Conservation (phyloP, 2,113 vertebrate species). For the Micronycteris hirsuta region DNA sequence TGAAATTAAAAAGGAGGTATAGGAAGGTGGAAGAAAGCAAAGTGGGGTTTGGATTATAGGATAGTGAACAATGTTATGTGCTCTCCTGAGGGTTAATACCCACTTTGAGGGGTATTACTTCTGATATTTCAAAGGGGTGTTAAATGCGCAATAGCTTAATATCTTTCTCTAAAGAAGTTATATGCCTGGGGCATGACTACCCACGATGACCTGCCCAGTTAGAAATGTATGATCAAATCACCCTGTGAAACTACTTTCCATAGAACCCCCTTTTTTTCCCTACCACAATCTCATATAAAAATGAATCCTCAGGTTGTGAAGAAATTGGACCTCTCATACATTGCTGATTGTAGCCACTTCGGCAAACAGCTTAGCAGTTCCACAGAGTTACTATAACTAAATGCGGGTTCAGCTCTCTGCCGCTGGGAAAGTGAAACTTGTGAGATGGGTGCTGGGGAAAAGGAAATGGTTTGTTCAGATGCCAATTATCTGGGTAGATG, state of each 20-base stretch:
- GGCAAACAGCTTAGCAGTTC: not conserved
- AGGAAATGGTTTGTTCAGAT: too few species aligned
- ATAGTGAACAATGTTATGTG: not conserved
- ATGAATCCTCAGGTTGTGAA: not conserved
- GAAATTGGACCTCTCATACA: not conserved
- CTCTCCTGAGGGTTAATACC: not conserved
- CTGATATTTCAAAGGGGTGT: not conserved
- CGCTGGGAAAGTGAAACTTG: too few species aligned
- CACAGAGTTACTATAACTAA: not conserved
- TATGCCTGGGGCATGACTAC: not conserved
- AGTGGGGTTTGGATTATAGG: not conserved
- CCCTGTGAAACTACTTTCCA: not conserved
- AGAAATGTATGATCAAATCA: not conserved
- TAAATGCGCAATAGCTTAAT: not conserved
- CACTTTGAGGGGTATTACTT: not conserved
- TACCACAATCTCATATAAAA: not conserved
- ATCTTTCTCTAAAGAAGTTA: not conserved
- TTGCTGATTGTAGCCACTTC: not conserved
- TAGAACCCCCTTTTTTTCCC: not conserved
- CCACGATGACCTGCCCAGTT: not conserved
- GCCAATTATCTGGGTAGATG: too few species aligned
- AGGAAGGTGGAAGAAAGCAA: not conserved
- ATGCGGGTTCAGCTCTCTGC: too few species aligned
- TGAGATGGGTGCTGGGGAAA: too few species aligned
- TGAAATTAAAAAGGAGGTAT: not conserved